These are phyloP conservation scores for Dicranocentrus wangi DNA, from an alignment of 2,888 invertebrate genomes.

Conservation along the genomic window DNA sequence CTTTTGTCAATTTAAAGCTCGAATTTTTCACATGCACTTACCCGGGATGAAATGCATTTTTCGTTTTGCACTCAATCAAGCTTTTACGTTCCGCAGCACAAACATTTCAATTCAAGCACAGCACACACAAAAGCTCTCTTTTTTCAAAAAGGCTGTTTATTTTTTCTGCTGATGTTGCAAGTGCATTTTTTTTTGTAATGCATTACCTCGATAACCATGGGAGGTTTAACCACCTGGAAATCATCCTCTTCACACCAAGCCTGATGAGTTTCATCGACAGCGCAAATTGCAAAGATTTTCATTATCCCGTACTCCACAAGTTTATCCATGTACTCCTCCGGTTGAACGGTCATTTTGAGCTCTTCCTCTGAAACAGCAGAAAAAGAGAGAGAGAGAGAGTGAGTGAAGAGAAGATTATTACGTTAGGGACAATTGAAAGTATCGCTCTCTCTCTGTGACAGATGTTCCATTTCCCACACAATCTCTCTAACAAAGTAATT, in stretches of 20 bases:
- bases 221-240: slow-evolving; percentile 85
- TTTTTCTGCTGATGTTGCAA: too few species aligned
- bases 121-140: too few species aligned
- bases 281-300: slow-evolving; percentile 85
- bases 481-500: not conserved
- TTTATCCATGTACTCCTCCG: slow-evolving; percentile 85
- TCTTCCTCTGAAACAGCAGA: slow-evolving; percentile 77
- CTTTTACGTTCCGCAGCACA: too few species aligned
- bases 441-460: too few species aligned
- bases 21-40: too few species aligned
- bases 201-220: slow-evolving; percentile 81
- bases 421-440: not conserved
- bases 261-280: slow-evolving; percentile 87
- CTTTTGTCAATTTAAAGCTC: too few species aligned
- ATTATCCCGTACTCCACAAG: slow-evolving; percentile 86
- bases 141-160: too few species aligned
- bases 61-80: too few species aligned
- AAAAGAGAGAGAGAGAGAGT: too few species aligned
- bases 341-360: slow-evolving; percentile 78
- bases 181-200: not conserved
- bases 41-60: too few species aligned
- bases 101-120: too few species aligned
- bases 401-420: not conserved
- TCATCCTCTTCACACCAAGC: slow-evolving; percentile 89
- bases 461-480: not conserved